A percentile compares a stretch with the other conserved stretches of the same genome.
These are phyloP conservation scores for Opisthocomus hoazin DNA, from an alignment of 2,113 vertebrate genomes.

Conservation along the genomic window DNA sequence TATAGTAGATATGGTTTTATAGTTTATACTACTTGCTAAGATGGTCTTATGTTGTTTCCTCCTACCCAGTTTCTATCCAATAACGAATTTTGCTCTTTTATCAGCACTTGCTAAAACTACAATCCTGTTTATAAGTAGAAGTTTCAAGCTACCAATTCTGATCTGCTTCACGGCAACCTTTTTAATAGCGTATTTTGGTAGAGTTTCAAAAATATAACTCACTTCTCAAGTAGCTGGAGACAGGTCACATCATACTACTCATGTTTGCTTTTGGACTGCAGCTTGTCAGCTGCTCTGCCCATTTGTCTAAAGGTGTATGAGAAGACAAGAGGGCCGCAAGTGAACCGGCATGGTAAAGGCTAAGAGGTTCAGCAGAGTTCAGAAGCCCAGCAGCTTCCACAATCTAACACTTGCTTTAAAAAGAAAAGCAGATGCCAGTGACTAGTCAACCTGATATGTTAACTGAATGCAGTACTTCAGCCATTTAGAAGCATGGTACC, in stretches of 20 bases:
- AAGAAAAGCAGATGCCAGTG: not conserved
- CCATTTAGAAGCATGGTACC: not conserved
- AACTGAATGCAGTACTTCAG: not conserved
- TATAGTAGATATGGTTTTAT: no score
- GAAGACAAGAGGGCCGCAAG: not conserved
- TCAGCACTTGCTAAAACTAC: not conserved
- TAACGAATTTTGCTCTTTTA: not conserved
- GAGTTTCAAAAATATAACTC: not conserved
- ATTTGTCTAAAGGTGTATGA: not conserved
- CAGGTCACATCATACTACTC: not conserved
- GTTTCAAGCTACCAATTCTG: not conserved
- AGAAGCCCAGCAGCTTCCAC: not conserved
- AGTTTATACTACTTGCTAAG: not conserved
- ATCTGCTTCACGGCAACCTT: not conserved
- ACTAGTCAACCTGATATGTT: not conserved
- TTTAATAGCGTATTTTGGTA: not conserved
- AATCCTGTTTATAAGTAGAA: not conserved
- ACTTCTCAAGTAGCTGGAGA: not conserved
- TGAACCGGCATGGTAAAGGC: not conserved
- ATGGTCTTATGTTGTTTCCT: not conserved
- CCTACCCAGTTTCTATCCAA: not conserved
- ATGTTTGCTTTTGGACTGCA: not conserved
- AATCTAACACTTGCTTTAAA: not conserved
- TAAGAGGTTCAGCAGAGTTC: not conserved
- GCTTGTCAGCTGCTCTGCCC: not conserved